A percentile compares a stretch with the other conserved stretches of the same genome.
phyloP scores from a whole-genome alignment of 2,888 invertebrate species.

The Acronicta aceris region DNA sequence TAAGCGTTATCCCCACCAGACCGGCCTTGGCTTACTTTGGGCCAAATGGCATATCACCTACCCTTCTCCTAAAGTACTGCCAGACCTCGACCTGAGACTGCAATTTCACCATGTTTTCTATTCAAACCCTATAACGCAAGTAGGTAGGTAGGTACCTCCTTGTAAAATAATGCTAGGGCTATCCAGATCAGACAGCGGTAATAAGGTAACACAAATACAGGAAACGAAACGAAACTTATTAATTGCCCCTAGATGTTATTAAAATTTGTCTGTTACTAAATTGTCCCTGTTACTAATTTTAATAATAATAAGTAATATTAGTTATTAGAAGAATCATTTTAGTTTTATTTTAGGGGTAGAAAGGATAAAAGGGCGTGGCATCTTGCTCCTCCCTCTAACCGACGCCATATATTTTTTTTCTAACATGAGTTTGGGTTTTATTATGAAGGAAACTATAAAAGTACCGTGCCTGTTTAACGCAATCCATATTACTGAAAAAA shows the following conservation, averaged over 20 bases:
- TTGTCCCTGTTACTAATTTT: too few relatives aligned
- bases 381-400: conserved; percentile 8
- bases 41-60: conserved; percentile 81
- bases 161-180: neutral
- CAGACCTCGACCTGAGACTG: conserved; percentile 49
- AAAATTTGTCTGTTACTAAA: too few relatives aligned
- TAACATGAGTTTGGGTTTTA: neutral
- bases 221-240: neutral
- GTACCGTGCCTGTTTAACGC: too few relatives aligned
- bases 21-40: conserved; percentile 88
- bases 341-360: neutral
- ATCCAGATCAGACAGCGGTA: too few relatives aligned
- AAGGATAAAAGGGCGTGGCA: conserved; percentile 20
- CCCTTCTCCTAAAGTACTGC: conserved; percentile 72
- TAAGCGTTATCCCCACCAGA: conserved; percentile 86
- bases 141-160: conserved; percentile 4
- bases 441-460: neutral
- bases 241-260: too few relatives aligned
- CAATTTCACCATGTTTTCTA: conserved; percentile 12
- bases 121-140: neutral
- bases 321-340: too few relatives aligned
- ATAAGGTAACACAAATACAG: too few relatives aligned
- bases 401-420: conserved; percentile 7
- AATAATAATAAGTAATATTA: too few relatives aligned
- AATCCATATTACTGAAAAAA: neutral